Evolutionary conservation across 35 echinoderm and acorn worm genomes (phyloP), one percentile per base, ranked within the genome.

Genomic region (Chiridota heheva): DNA sequence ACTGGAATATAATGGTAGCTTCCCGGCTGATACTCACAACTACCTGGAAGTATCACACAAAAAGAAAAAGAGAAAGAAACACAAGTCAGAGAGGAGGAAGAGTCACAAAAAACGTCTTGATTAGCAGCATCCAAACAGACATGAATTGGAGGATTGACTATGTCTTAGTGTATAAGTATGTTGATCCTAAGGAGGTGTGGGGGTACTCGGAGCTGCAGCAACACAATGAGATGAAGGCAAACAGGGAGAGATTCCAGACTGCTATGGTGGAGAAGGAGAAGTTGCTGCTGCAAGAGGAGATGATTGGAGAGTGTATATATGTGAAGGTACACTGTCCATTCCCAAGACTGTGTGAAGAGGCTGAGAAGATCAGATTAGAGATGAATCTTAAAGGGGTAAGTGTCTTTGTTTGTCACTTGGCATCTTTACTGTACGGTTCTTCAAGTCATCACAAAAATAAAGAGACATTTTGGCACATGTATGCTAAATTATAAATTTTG

Each of bases 381-480:
- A 91, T 98, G 95, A 88, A 88, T 15, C 81, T 98, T 22, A 91
- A 81, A 89, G 85, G 85, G 55, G 95, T 98, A 70, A 91, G 92
- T 63, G 13, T 42, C 10, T 41, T 51, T 12, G n/a, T 12, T 51
- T 12, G n/a, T 51, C 8, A 51, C 47, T n/a, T 12, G 8, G n/a
- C 47, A 12, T n/a, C n/a, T 8, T 51, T 12, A n/a, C 8, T 12
- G n/a, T 12, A 51, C 47, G n/a, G n/a, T 51, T n/a, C n/a, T 51
- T 51, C n/a, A 51, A 8, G 8, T 51, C 8, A 12, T 51, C n/a
- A n/a, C n/a, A 12, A n/a, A 12, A 51, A 12, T 51, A n/a, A 51
- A 12, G 47, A 51, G n/a, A 51, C 8, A 51, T n/a, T 51, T 51
- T n/a, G 47, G 47, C 8, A 51, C 47, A 51, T 8, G 8, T 51